Evolutionary conservation across 37 sponge, comb jelly and placozoan species (phyloP).

Genomic region (Chondrilla cf. caribensis): DNA sequence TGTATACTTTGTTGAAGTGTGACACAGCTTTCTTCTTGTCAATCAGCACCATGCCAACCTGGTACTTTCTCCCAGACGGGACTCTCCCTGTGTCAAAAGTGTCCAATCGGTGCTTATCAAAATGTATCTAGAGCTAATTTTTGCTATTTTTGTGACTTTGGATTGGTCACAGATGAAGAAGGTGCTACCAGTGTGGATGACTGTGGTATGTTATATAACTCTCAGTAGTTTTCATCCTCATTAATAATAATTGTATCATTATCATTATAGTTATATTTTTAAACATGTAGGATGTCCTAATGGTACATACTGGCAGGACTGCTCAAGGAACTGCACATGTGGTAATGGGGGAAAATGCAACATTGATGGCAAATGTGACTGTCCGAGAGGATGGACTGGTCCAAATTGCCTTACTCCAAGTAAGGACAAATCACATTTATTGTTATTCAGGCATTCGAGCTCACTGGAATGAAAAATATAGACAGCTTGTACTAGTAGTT

Average conservation of each 20-base stretch:
- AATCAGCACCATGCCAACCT: neutral
- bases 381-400: constrained; percentile 18
- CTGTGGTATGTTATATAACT: neutral
- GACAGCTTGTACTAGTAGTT: too few relatives aligned
- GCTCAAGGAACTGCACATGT: constrained; percentile 6
- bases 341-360: neutral
- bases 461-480: too few relatives aligned
- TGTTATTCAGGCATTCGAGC: too few relatives aligned
- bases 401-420: neutral
- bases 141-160: constrained; percentile 1
- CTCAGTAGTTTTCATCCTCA: too few relatives aligned
- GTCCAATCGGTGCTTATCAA: constrained; percentile 12
- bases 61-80: constrained; percentile 12
- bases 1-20: too few relatives aligned
- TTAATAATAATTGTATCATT: too few relatives aligned
- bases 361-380: constrained; percentile 1
- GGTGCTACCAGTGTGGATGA: constrained; percentile 1
- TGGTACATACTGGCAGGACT: constrained; percentile 19
- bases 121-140: neutral
- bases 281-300: constrained; percentile 11
- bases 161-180: neutral
- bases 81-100: neutral
- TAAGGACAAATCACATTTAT: too few relatives aligned
- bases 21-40: too few relatives aligned
- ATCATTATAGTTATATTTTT: too few relatives aligned